A percentile compares a stretch with the other conserved stretches of the same genome.
Conservation (phyloP, 1,140 invertebrate genomes). For the Thalassaphorura encarpata region DNA sequence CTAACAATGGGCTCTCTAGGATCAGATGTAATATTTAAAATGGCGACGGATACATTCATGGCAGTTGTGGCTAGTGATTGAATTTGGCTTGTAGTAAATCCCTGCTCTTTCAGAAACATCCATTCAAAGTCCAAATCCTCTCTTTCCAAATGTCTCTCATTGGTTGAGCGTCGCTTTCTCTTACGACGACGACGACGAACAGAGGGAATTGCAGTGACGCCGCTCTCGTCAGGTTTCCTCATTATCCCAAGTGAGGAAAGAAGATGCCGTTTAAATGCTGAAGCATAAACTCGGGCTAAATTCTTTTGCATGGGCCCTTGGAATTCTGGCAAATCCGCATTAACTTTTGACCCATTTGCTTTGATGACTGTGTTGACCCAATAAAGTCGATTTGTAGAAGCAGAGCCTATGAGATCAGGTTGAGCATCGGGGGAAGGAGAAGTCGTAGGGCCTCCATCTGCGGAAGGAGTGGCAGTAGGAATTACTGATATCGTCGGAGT, state of each 20-base stretch:
- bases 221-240: background rate
- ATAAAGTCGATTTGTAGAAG: conserved; percentile 12
- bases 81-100: conserved; percentile 7
- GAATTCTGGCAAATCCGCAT: background rate
- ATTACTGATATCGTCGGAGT: background rate
- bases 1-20: conserved; percentile 1
- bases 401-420: background rate
- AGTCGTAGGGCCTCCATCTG: conserved; percentile 1
- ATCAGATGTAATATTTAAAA: conserved; percentile 15
- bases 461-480: background rate
- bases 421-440: background rate
- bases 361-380: conserved; percentile 30
- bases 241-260: conserved; percentile 18
- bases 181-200: background rate
- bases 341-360: conserved; percentile 14
- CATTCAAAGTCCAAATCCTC: conserved; percentile 8
- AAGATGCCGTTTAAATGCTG: conserved; percentile 29
- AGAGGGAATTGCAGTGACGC: background rate
- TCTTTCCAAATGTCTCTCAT: conserved; percentile 1
- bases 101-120: background rate
- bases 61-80: conserved; percentile 16
- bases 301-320: conserved; percentile 22
- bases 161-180: background rate
- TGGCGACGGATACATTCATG: conserved; percentile 29
- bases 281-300: conserved; percentile 26